Percentiles rank a stretch among this genome's conserved stretches.
Evolutionary conservation across 2,797 vertebrate genomes (phyloP).

Genomic region (Halcyon badia): DNA sequence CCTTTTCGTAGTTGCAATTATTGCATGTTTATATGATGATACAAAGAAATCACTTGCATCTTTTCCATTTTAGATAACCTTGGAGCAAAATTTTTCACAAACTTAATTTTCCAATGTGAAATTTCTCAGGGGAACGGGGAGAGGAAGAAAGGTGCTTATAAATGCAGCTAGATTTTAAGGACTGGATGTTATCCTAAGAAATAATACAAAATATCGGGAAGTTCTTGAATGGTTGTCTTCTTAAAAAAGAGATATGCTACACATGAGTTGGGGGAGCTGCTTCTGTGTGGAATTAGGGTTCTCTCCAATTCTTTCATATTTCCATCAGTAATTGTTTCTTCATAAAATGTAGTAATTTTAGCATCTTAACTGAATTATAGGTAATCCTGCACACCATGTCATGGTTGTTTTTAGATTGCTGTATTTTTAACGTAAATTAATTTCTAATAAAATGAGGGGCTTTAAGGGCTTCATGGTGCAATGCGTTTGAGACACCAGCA

Average conservation of each 20-base stretch:
- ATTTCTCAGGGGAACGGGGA: neutral
- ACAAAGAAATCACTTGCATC: neutral
- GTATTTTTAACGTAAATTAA: constrained; percentile 43
- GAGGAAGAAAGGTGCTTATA: neutral
- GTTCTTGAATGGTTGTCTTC: neutral
- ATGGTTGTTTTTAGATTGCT: neutral
- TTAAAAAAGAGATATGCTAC: neutral
- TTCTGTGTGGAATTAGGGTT: neutral
- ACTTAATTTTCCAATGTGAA: neutral
- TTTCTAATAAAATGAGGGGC: neutral
- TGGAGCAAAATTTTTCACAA: neutral
- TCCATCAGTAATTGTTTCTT: neutral
- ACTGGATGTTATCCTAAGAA: neutral
- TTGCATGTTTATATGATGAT: neutral
- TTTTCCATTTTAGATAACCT: neutral
- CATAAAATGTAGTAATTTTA: neutral
- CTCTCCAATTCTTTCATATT: neutral
- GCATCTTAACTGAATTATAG: constrained; percentile 1
- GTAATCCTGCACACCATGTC: neutral
- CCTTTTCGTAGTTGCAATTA: neutral
- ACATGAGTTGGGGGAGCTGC: neutral
- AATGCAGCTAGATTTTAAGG: neutral
- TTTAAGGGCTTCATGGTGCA: neutral
- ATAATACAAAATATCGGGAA: neutral
- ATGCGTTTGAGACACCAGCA: neutral